Evolutionary conservation across 2,888 invertebrate genomes (phyloP).

Genomic region (Mythimna vitellina): DNA sequence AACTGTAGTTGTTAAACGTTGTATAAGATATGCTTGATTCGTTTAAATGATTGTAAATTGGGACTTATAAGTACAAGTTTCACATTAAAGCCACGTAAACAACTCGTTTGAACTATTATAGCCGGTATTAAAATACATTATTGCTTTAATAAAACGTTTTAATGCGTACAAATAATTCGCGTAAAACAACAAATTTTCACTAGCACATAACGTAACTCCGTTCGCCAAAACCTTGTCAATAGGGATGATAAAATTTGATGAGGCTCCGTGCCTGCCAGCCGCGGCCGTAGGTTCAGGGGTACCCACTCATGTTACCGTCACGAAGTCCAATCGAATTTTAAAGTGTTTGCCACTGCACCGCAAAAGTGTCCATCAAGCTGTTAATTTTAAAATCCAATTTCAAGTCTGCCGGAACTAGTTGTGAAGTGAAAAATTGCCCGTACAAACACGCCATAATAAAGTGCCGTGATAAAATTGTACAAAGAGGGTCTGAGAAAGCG

Average conservation of each 20-base stretch:
- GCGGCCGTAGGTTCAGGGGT: slow-evolving; percentile 63
- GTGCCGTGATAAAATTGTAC: slow-evolving; percentile 16
- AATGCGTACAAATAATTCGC: slow-evolving; percentile 20
- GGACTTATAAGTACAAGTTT: not conserved
- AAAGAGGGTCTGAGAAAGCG: slow-evolving; percentile 6
- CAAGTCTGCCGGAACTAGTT: slow-evolving; percentile 36
- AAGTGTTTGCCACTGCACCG: slow-evolving; percentile 64
- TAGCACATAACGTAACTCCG: slow-evolving; percentile 72
- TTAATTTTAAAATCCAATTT: slow-evolving; percentile 64
- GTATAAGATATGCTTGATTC: not conserved
- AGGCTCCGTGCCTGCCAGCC: slow-evolving; percentile 69
- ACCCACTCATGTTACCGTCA: slow-evolving; percentile 80
- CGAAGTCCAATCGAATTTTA: slow-evolving; percentile 71
- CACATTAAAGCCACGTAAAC: not conserved
- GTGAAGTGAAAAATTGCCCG: slow-evolving; percentile 55
- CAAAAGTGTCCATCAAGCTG: slow-evolving; percentile 60
- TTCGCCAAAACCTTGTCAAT: slow-evolving; percentile 86
- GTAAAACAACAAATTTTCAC: slow-evolving; percentile 65
- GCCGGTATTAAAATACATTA: slow-evolving; percentile 1
- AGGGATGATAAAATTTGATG: slow-evolving; percentile 87
- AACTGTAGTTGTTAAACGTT: too few relatives aligned
- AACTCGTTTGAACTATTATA: slow-evolving; percentile 12
- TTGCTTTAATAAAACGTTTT: slow-evolving; percentile 17
- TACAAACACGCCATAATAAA: slow-evolving; percentile 24
- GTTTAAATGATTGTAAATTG: not conserved